A percentile compares a stretch with the other conserved stretches of the same genome.
Evolutionary conservation across 2,888 invertebrate genomes (phyloP).

Genomic region (Tricholauxania praeusta): DNA sequence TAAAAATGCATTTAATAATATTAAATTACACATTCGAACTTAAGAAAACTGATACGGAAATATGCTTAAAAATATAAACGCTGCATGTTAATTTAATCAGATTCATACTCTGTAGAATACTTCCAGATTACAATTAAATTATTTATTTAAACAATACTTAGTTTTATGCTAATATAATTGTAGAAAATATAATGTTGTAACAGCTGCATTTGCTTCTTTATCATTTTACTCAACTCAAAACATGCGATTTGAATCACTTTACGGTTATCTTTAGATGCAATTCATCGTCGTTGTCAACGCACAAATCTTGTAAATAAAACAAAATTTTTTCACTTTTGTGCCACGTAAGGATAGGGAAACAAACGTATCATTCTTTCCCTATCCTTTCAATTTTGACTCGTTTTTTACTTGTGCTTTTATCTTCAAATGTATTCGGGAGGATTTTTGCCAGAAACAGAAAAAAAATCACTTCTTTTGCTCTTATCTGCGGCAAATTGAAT

Average conservation of each 20-base stretch:
- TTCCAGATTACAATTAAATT: no score
- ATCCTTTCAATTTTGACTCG: no score
- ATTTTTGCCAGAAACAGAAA: background rate
- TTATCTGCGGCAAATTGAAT: slow-evolving; percentile 22
- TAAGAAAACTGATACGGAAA: no score
- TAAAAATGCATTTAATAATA: no score
- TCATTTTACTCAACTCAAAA: background rate
- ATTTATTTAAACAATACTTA: no score
- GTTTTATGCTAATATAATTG: no score
- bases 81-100: no score
- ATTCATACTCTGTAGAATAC: no score
- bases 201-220: background rate
- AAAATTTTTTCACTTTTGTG: slow-evolving; percentile 35
- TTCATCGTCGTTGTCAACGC: slow-evolving; percentile 14
- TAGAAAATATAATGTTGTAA: no score
- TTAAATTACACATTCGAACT: no score
- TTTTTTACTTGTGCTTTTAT: background rate
- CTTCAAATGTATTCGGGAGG: slow-evolving; percentile 6
- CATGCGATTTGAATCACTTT: slow-evolving; percentile 32
- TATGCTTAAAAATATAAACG: no score
- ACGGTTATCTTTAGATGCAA: slow-evolving; percentile 35
- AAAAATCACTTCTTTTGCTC: background rate
- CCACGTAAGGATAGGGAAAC: background rate
- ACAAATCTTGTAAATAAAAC: slow-evolving; percentile 42
- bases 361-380: no score